Evolutionary conservation across 2,888 invertebrate species (phyloP).

Genomic region (Ectemnius continuus): DNA sequence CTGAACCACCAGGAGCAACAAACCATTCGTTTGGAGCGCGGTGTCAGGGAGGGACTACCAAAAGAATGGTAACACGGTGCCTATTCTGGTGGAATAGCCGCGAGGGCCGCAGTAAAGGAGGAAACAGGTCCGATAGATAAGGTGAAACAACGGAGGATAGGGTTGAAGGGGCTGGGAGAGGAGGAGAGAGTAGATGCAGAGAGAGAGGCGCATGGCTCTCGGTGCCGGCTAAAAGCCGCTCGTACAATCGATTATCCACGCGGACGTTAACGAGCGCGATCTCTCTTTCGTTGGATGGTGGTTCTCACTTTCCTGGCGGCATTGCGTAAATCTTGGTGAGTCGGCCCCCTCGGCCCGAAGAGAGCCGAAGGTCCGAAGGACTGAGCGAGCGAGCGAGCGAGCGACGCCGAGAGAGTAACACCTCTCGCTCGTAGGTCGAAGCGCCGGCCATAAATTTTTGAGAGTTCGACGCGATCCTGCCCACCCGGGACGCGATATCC

Average conservation of each 20-base stretch:
- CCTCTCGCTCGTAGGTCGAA: constrained; percentile 66
- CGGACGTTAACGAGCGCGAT: constrained; percentile 63
- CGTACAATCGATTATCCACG: constrained; percentile 57
- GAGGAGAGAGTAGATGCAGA: neutral
- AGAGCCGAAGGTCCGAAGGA: neutral
- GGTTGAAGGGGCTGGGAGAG: neutral
- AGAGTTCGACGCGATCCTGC: constrained; percentile 67
- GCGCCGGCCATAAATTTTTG: constrained; percentile 75
- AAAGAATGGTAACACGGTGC: no score
- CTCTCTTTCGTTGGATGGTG: constrained; percentile 62
- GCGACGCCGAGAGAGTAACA: constrained; percentile 53
- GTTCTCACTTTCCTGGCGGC: constrained; percentile 45
- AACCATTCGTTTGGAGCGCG: no score
- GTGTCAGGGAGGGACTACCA: no score
- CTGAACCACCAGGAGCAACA: no score
- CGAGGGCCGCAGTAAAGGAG: no score
- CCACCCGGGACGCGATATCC: constrained; percentile 69
- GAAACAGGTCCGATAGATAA: no score
- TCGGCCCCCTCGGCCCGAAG: constrained; percentile 44
- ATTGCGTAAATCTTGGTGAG: constrained; percentile 63
- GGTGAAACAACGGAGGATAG: no score
- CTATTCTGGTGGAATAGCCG: no score
- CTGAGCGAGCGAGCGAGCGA: no score
- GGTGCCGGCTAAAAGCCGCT: constrained; percentile 27
- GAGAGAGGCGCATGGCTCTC: neutral